These are phyloP conservation scores for Ostrea denselamellosa DNA, from an alignment of 1,140 invertebrate species.

Conservation along the genomic window DNA sequence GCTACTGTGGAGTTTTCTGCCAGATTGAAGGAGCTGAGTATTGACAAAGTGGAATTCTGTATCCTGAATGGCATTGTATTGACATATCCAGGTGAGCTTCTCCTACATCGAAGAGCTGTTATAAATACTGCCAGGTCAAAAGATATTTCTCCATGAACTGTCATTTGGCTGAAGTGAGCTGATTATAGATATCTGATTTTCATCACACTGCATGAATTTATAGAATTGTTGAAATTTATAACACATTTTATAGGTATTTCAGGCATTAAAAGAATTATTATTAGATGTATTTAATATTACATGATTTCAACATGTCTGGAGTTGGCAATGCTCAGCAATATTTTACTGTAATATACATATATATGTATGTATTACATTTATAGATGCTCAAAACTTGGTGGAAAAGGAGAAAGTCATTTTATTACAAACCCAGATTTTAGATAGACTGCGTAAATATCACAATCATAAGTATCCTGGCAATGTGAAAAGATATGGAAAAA, in stretches of 20 bases:
- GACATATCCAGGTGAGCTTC: constrained; percentile 75
- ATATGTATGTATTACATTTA: constrained; percentile 22
- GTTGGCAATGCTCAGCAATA: no score
- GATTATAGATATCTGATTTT: no score
- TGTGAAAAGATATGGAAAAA: constrained; percentile 73
- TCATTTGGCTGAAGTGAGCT: no score
- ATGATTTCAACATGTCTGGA: no score
- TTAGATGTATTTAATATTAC: no score
- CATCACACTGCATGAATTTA: no score
- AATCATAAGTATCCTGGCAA: constrained; percentile 66
- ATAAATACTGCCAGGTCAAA: no score
- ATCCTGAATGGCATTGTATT: constrained; percentile 76
- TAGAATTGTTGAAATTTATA: neutral
- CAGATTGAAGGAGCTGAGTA: constrained; percentile 69
- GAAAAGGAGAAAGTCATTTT: constrained; percentile 70
- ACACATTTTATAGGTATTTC: neutral
- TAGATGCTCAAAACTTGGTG: constrained; percentile 75
- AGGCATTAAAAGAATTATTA: no score
- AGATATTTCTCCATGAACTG: no score
- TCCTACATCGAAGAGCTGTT: neutral
- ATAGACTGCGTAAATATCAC: constrained; percentile 73
- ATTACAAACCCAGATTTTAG: constrained; percentile 74
- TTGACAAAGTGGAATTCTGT: constrained; percentile 76
- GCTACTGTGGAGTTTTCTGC: constrained; percentile 74
- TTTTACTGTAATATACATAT: no score